These are phyloP conservation scores for Sceloporus tristichus DNA, from an alignment of 2,113 vertebrate species.

Conservation along the genomic window DNA sequence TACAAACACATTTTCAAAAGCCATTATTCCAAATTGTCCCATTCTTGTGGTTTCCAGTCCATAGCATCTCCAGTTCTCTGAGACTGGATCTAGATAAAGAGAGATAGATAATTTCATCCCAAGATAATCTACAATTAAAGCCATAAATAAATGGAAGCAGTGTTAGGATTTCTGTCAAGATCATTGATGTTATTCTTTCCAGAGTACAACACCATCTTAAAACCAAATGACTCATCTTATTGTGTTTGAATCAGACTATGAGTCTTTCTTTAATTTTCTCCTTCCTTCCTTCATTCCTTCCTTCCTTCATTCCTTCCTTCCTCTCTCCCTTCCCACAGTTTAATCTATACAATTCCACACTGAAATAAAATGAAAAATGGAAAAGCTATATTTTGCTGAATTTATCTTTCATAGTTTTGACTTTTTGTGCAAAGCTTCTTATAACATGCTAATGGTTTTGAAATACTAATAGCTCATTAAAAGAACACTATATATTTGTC, in stretches of 20 bases:
- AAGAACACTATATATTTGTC: neutral
- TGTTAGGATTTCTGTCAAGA: neutral
- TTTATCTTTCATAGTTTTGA: neutral
- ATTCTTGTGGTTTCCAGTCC: neutral
- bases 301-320: neutral
- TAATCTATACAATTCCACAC: neutral
- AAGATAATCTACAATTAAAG: neutral
- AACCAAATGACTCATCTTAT: neutral
- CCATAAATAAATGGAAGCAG: neutral
- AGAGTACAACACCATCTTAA: neutral
- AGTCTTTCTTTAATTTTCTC: too few relatives aligned
- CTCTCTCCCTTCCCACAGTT: neutral
- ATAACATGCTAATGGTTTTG: neutral
- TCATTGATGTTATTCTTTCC: neutral
- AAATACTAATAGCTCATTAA: neutral
- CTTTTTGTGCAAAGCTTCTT: neutral
- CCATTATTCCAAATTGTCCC: neutral
- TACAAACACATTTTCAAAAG: neutral
- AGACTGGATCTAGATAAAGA: neutral
- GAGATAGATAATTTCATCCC: neutral
- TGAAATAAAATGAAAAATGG: neutral
- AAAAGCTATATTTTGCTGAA: neutral
- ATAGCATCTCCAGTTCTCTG: neutral
- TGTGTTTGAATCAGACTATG: neutral
- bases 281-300: too few relatives aligned